Evolutionary conservation across 1,140 invertebrate species (phyloP).

Genomic region (Drosophila pandora): DNA sequence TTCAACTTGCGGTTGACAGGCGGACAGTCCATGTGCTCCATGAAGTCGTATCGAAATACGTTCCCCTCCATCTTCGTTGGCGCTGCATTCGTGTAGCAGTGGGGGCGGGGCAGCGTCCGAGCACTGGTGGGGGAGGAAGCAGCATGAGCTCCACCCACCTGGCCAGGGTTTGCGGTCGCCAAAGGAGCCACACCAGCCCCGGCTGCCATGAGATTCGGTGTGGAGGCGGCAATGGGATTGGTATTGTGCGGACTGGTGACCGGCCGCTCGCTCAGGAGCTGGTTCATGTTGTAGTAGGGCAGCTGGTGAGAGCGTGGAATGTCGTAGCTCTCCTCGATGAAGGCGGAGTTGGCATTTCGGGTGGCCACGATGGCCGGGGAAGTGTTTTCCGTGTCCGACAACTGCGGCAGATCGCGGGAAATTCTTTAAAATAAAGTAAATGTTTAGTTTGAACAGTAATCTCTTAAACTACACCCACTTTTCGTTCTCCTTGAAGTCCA

Average conservation of each 20-base stretch:
- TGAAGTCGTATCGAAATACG: slow-evolving; percentile 85
- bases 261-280: slow-evolving; percentile 73
- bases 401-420: slow-evolving; percentile 70
- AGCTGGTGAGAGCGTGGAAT: slow-evolving; percentile 88
- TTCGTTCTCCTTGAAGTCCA: slow-evolving; percentile 81
- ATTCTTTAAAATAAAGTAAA: slow-evolving; percentile 30
- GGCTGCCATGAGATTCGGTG: slow-evolving; percentile 73
- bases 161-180: slow-evolving; percentile 17
- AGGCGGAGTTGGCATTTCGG: slow-evolving; percentile 65
- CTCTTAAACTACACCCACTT: slow-evolving; percentile 42
- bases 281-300: slow-evolving; percentile 81
- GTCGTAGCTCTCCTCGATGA: slow-evolving; percentile 89
- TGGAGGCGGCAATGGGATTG: slow-evolving; percentile 74
- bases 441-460: fast-evolving
- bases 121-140: slow-evolving; percentile 59
- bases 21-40: slow-evolving; percentile 86
- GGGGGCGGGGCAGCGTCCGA: slow-evolving; percentile 83
- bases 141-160: slow-evolving; percentile 2
- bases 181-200: slow-evolving; percentile 13
- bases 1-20: slow-evolving; percentile 91
- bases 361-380: slow-evolving; percentile 77
- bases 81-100: slow-evolving; percentile 90
- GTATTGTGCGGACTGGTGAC: slow-evolving; percentile 69
- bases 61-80: slow-evolving; percentile 86
- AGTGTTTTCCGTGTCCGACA: slow-evolving; percentile 83